A percentile compares a stretch with the other conserved stretches of the same genome.
phyloP scores from a whole-genome alignment of 1,140 invertebrate species.

The Ceratina calcarata region DNA sequence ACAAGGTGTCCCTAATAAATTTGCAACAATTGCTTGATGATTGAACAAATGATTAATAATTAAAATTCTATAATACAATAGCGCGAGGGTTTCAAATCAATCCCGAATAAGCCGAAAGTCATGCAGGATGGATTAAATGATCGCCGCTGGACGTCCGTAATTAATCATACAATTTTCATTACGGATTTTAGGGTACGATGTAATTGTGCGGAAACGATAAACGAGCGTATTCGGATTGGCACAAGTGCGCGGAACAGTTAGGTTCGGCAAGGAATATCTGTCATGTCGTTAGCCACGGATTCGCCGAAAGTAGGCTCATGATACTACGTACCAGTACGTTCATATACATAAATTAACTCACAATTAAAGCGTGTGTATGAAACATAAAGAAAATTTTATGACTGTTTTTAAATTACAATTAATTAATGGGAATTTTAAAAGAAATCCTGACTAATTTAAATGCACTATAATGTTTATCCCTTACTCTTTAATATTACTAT shows the following conservation, averaged over 20 bases:
- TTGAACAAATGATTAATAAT: neutral
- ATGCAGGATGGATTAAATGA: constrained; percentile 1
- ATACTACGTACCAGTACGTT: neutral
- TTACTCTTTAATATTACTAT: too few relatives aligned
- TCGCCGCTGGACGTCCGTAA: neutral
- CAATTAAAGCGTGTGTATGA: neutral
- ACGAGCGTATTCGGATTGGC: constrained; percentile 19
- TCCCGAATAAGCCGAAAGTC: neutral
- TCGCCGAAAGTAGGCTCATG: neutral
- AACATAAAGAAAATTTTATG: too few relatives aligned
- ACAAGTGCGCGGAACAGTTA: constrained; percentile 20
- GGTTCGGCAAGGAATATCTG: constrained; percentile 23
- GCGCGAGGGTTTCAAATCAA: neutral
- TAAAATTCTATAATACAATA: neutral
- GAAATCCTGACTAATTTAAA: too few relatives aligned
- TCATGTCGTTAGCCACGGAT: constrained; percentile 33
- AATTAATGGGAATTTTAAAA: too few relatives aligned
- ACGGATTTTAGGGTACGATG: constrained; percentile 35
- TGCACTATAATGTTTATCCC: too few relatives aligned
- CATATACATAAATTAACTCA: neutral
- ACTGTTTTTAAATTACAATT: too few relatives aligned
- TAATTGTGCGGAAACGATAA: constrained; percentile 27
- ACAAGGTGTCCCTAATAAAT: too few relatives aligned
- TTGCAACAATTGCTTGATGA: neutral
- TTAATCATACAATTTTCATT: constrained; percentile 42